Percentiles rank a stretch among this genome's conserved stretches.
Evolutionary conservation across 2,797 vertebrate species (phyloP).

Genomic region (Malacoctenus gilli): DNA sequence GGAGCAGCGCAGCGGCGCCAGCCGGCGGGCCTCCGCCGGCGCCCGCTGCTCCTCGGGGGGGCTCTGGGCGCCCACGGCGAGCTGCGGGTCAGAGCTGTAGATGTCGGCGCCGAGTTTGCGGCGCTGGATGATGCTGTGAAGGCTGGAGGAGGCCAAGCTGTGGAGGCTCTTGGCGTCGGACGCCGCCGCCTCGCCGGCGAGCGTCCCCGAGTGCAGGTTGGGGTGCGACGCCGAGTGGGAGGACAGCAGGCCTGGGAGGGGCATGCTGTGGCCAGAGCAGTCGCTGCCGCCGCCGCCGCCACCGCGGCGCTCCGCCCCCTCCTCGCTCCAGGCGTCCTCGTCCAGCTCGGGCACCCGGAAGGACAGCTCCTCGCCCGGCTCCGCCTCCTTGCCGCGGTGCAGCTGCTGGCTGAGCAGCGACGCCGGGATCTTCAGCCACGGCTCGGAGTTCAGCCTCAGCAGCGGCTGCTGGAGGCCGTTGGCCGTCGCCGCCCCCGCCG

Average conservation of each 20-base stretch:
- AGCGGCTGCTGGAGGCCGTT: slow-evolving; percentile 70
- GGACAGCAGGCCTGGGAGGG: slow-evolving; percentile 53
- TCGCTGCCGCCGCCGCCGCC: slow-evolving; percentile 7
- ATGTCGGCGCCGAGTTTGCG: slow-evolving; percentile 80
- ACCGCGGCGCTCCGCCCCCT: slow-evolving; percentile 31
- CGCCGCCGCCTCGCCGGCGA: slow-evolving; percentile 23
- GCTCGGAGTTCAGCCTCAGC: slow-evolving; percentile 83
- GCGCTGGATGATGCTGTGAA: slow-evolving; percentile 82
- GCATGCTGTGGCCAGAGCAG: slow-evolving; percentile 36
- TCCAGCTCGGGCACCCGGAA: slow-evolving; percentile 64
- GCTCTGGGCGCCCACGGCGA: slow-evolving; percentile 47
- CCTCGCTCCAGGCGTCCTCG: slow-evolving; percentile 58
- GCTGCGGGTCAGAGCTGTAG: slow-evolving; percentile 86
- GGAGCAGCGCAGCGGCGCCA: slow-evolving; percentile 53
- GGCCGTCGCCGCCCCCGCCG: too few species aligned
- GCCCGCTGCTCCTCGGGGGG: slow-evolving; percentile 45
- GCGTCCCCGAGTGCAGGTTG: slow-evolving; percentile 61
- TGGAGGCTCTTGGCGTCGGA: slow-evolving; percentile 22
- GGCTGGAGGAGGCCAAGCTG: slow-evolving; percentile 75
- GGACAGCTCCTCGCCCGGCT: slow-evolving; percentile 68
- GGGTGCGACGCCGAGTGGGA: slow-evolving; percentile 71
- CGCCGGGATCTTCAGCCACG: slow-evolving; percentile 83
- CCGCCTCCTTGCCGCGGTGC: slow-evolving; percentile 63
- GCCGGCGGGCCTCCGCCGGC: slow-evolving; percentile 27
- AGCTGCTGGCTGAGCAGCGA: slow-evolving; percentile 75